Conservation (phyloP, 2,888 invertebrate genomes). For the Cantharis nigra region DNA sequence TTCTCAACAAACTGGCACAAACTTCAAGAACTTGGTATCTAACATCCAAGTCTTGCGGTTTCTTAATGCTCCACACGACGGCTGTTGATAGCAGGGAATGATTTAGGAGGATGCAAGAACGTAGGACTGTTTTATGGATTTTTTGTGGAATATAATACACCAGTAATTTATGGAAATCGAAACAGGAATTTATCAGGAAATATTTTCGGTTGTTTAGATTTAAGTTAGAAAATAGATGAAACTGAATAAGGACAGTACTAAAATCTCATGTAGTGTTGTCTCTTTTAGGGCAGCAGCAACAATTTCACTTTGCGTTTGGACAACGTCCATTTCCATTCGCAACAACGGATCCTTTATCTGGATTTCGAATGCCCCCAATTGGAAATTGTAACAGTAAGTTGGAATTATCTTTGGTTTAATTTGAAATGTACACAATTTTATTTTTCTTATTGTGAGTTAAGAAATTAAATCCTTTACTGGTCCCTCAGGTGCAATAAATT, state of each 20-base stretch:
- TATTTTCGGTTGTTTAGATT: not conserved
- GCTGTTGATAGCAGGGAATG: constrained; percentile 41
- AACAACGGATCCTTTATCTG: constrained; percentile 80
- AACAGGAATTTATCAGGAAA: not conserved
- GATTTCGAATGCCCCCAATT: constrained; percentile 88
- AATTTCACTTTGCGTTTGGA: constrained; percentile 91
- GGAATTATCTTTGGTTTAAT: not conserved
- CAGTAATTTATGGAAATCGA: not conserved
- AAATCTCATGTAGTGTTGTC: constrained; percentile 69
- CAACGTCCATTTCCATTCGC: constrained; percentile 88
- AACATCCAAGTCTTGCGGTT: constrained; percentile 53
- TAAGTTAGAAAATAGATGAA: not conserved
- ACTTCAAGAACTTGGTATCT: constrained; percentile 49
- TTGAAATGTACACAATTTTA: not conserved
- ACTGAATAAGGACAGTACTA: constrained; percentile 26
- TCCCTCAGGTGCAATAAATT: constrained; percentile 39
- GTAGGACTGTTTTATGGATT: not conserved
- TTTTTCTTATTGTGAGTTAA: not conserved
- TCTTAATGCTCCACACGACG: constrained; percentile 51
- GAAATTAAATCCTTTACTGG: constrained; percentile 33
- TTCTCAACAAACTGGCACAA: constrained; percentile 47
- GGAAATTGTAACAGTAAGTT: constrained; percentile 90
- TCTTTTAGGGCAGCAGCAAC: constrained; percentile 93
- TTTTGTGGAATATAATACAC: not conserved
- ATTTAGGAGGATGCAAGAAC: constrained; percentile 41